Base-by-base conservation (phyloP, 2,113 vertebrate species). In the Gambusia affinis region DNA sequence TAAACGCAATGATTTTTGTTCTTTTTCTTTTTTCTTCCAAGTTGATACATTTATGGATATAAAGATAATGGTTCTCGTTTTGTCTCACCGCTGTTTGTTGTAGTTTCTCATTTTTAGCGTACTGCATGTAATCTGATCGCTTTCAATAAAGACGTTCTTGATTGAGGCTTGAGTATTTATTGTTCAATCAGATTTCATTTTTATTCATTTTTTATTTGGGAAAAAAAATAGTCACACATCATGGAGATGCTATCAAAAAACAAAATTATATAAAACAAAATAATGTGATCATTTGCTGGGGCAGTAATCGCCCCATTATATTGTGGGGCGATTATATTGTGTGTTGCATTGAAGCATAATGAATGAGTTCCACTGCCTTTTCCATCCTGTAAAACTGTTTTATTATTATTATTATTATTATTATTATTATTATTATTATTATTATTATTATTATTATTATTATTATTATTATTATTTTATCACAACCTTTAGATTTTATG, bases 41-140 rank as follows among this genome's bases (percentile, higher is more conserved):
- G 12, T 4, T 85, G 37, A 88, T 66, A 27, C 28, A 35, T 64
- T 67, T 4, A 12, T 28, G 12, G 51, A 19, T 81, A 24, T 66
- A 17, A 35, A 12, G 19, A 29, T 19, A 44, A 5, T 63, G 68
- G 57, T 5, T 15, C 12, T 28, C 11, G 31, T 44, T 60, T 51
- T 68, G 19, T 5, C 31, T 27, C 17, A 33, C 3, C 12, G 3
- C 8, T 30, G 12, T 61, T 30, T 31, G 8, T 57, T 57, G 51
- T 1, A 67, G 11, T 3, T 31, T 33, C n/a, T n/a, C 3, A 33
- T 19, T n/a, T 70, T 51, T 4, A 22, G 12, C 17, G 12, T 4
- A 24, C 15, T 33, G 14, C 44, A 47, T 67, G 39, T 67, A 22
- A 47, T 47, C 14, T 44, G n/a, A 15, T 44, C 15, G 30, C 22